phyloP scores from a whole-genome alignment of 2,797 vertebrate species.

The Poeciliopsis gracilis region DNA sequence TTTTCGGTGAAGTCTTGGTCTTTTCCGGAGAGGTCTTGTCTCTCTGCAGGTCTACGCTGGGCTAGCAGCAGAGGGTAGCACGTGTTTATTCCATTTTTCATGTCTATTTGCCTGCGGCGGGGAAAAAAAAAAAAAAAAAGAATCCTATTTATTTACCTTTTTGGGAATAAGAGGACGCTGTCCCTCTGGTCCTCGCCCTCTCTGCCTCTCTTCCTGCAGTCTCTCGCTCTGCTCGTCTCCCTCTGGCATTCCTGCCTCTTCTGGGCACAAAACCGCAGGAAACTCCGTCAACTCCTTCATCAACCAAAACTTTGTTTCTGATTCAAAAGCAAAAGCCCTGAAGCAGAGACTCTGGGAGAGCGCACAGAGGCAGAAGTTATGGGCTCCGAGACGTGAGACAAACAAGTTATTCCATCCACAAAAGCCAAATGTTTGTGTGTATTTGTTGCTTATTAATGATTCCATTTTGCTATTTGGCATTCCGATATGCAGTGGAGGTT shows the following conservation, averaged over 20 bases:
- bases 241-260: conserved; percentile 65
- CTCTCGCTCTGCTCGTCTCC: conserved; percentile 59
- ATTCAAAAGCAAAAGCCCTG: not conserved
- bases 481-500: not conserved
- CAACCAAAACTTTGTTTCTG: conserved; percentile 5
- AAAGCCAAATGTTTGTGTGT: not conserved
- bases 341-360: not conserved
- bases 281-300: not conserved
- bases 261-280: conserved; percentile 46
- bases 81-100: not conserved
- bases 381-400: not conserved
- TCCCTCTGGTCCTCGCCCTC: conserved; percentile 63
- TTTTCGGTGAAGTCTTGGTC: conserved; percentile 37
- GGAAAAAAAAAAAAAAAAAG: conserved; percentile 10
- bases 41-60: conserved; percentile 57
- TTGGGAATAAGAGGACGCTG: conserved; percentile 67
- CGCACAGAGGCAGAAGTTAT: conserved; percentile 11
- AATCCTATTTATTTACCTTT: conserved; percentile 54
- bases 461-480: conserved; percentile 14
- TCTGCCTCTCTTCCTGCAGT: conserved; percentile 61
- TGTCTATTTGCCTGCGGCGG: not conserved
- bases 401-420: not conserved
- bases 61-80: conserved; percentile 51
- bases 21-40: conserved; percentile 60
- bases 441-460: conserved; percentile 25